phyloP scores from a whole-genome alignment of 30 jellyfish, hydroid and myxozoan species.

The Aurelia aurita region DNA sequence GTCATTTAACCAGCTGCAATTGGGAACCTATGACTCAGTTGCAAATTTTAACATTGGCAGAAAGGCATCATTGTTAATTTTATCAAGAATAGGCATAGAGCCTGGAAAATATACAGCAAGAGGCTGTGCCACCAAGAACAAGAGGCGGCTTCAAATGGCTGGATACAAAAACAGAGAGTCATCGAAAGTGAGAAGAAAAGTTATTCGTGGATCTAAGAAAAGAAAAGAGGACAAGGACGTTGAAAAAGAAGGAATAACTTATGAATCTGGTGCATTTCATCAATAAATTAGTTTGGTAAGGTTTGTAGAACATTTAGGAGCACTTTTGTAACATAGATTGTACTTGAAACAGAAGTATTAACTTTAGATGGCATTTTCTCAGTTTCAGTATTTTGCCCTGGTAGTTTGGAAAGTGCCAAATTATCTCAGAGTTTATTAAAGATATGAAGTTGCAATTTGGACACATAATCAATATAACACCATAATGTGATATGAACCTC shows the following conservation, averaged over 20 bases:
- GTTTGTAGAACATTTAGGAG: no score
- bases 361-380: no score
- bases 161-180: not conserved
- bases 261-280: no score
- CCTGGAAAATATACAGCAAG: constrained; percentile 14
- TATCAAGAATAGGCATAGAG: not conserved
- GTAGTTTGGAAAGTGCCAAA: no score
- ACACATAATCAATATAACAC: no score
- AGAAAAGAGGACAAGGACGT: not conserved
- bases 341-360: no score
- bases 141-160: constrained; percentile 16
- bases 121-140: constrained; percentile 20
- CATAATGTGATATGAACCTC: no score
- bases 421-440: no score
- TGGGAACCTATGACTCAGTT: constrained; percentile 56
- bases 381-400: no score
- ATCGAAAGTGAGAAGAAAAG: constrained; percentile 23
- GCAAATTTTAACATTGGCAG: constrained; percentile 40
- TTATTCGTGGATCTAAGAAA: constrained; percentile 23
- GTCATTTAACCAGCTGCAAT: not conserved
- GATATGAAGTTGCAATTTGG: no score
- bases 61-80: constrained; percentile 15
- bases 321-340: no score
- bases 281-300: no score
- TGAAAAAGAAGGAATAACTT: not conserved